Evolutionary conservation across 1,140 invertebrate genomes (phyloP), one percentile per base, ranked within the genome.

Genomic region (Heliconius eleuchia): DNA sequence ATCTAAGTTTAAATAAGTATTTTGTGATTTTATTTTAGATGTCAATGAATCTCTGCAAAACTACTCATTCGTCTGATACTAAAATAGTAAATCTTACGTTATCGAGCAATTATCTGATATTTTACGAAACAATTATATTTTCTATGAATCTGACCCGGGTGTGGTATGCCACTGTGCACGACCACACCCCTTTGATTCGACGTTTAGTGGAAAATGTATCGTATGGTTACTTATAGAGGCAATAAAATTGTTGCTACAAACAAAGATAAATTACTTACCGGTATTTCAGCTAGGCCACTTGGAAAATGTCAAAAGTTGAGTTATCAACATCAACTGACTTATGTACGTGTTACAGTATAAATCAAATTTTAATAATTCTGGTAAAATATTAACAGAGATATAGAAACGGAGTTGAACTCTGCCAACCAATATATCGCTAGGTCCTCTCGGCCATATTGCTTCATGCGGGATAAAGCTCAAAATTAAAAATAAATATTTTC

Each of bases 111-210:
- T 46, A 13, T 66, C 57, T 30, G 11, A 66, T 27, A 66, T 27
- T 60, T 60, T 60, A 60, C 9, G 3, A 23, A 60, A 60, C n/a
- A 23, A 57, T 57, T n/a, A 57, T 23, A 27, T 66, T 66, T 66
- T 27, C 23, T 66, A 27, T 16, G 4, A 66, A 66, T 66, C 60
- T 27, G 11, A 66, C 60, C 74, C 66, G 37, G 60, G 60, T 75
- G 74, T 75, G 60, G 55, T 42, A 75, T 57, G 55, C 74, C 74
- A 60, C 55, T 75, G 55, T 39, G 37, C 52, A 60, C 74, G 57
- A 60, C 74, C 74, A 75, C 74, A 75, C 74, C 74, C 74, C 60
- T 39, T 66, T 66, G 55, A 42, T 66, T 60, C 34, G 27, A 75
- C 0, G 60, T 75, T 27, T 60, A 75, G 39, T 23, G 52, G 52